Conservation (phyloP, 30 jellyfish, hydroid and myxozoan genomes). For the Rhopilema esculentum region DNA sequence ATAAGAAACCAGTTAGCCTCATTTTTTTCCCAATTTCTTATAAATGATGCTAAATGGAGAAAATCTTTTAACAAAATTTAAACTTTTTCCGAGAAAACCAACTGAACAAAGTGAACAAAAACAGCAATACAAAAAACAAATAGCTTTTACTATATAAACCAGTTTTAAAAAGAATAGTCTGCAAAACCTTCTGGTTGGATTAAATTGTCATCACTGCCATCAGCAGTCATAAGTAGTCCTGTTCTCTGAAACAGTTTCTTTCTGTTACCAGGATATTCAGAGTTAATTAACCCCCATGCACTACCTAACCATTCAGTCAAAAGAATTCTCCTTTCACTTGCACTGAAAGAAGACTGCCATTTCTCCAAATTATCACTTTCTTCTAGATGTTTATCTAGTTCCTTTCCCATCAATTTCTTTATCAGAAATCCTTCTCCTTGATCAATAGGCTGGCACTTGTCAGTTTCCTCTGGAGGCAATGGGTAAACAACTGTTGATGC, state of each 20-base stretch:
- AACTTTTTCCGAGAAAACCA: slow-evolving; percentile 27
- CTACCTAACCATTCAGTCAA: slow-evolving; percentile 13
- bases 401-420: slow-evolving; percentile 3
- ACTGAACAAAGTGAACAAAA: slow-evolving; percentile 23
- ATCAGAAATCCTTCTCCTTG: slow-evolving; percentile 23
- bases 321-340: slow-evolving; percentile 19
- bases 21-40: slow-evolving; percentile 7
- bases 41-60: slow-evolving; percentile 31
- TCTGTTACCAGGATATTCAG: slow-evolving; percentile 14
- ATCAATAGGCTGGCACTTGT: slow-evolving; percentile 6
- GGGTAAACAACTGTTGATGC: slow-evolving; percentile 3
- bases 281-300: slow-evolving; percentile 16
- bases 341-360: slow-evolving; percentile 4
- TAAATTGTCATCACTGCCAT: slow-evolving; percentile 25
- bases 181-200: slow-evolving; percentile 41
- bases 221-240: slow-evolving; percentile 23
- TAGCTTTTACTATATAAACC: slow-evolving; percentile 12
- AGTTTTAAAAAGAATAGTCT: slow-evolving; percentile 12
- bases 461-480: slow-evolving; percentile 15
- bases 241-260: slow-evolving; percentile 19
- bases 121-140: slow-evolving; percentile 27
- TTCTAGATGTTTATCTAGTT: slow-evolving; percentile 8
- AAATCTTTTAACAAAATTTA: slow-evolving; percentile 22
- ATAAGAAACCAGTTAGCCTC: neutral
- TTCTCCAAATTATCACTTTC: neutral